Conservation (phyloP, 2,888 invertebrate genomes). For the Orchesella flavescens region DNA sequence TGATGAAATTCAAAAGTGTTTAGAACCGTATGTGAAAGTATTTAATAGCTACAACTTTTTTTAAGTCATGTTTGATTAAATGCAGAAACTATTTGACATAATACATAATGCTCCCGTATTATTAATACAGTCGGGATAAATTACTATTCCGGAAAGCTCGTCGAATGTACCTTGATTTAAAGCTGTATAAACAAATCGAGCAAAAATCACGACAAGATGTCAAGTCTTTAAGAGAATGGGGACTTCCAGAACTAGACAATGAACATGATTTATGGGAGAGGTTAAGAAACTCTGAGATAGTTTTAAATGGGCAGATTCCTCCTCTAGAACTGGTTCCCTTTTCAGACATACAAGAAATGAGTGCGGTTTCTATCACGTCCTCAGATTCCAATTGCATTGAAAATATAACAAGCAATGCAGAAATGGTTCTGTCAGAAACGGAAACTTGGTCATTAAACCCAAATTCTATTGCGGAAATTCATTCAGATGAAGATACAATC, state of each 20-base stretch:
- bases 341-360: not conserved
- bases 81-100: too few relatives aligned
- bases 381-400: too few relatives aligned
- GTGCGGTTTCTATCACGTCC: not conserved
- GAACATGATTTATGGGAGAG: conserved; percentile 43
- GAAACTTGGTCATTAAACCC: too few relatives aligned
- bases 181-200: conserved; percentile 49
- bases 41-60: too few relatives aligned
- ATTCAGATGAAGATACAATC: too few relatives aligned
- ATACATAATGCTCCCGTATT: too few relatives aligned
- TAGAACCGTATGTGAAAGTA: conserved; percentile 38
- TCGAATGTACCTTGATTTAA: conserved; percentile 52
- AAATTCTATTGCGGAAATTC: too few relatives aligned
- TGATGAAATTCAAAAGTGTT: conserved; percentile 56
- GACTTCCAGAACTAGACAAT: conserved; percentile 52
- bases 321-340: not conserved
- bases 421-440: too few relatives aligned
- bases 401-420: too few relatives aligned
- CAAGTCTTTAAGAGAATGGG: conserved; percentile 39
- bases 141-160: conserved; percentile 51
- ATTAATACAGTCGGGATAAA: conserved; percentile 26
- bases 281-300: conserved; percentile 31
- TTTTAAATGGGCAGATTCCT: conserved; percentile 13
- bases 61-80: too few relatives aligned
- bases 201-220: conserved; percentile 48